Base-by-base conservation (phyloP, 2,797 vertebrate genomes). In the Alauda arvensis region DNA sequence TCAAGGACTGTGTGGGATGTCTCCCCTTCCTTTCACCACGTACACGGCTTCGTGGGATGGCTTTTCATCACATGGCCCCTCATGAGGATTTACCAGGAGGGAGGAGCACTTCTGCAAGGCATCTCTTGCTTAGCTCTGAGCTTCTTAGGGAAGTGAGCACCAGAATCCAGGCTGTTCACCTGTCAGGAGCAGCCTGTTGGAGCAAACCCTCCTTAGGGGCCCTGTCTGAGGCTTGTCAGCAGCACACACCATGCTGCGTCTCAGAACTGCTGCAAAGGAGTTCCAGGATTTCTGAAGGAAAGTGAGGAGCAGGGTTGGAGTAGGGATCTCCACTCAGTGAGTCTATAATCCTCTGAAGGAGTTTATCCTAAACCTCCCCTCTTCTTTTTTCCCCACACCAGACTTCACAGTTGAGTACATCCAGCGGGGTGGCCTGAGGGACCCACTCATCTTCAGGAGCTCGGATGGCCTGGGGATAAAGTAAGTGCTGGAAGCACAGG, bases 391-490 rank as follows among this genome's bases (percentile, higher is more conserved):
- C 3, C 57, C 55, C 80, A 25, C 94, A 29, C 85, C 95, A 99
- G 99, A 99, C 93, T 99, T 99, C 96, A 99, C 98, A 81, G 98
- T 99, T 95, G 98, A 99, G 79, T 99, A 99, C 94, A 98, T 99
- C 94, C 99, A 99, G 95, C 97, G 97, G 65, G 98, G 98, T 84
- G 99, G 99, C 55, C 98, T 99, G 95, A 97, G 99, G 92, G 98
- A 98, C 29, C 99, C 99, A 21, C 97, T 99, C 87, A 97, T 99
- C 94, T 99, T 99, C 97, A 97, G 97, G 90, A 98, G 95, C 88
- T 94, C 98, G 6, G 99, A 99, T 6, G 99, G 98, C 68, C 98
- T 99, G 93, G 99, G 99, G 83, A 97, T 99, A 96, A 98, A 99
- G 99, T 99, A 97, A 97, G 98, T 97, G 12, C 20, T 62, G 20